Percentiles rank a stretch among this genome's conserved stretches.
Conservation (phyloP, 1,140 invertebrate genomes). For the Monochamus saltuarius region DNA sequence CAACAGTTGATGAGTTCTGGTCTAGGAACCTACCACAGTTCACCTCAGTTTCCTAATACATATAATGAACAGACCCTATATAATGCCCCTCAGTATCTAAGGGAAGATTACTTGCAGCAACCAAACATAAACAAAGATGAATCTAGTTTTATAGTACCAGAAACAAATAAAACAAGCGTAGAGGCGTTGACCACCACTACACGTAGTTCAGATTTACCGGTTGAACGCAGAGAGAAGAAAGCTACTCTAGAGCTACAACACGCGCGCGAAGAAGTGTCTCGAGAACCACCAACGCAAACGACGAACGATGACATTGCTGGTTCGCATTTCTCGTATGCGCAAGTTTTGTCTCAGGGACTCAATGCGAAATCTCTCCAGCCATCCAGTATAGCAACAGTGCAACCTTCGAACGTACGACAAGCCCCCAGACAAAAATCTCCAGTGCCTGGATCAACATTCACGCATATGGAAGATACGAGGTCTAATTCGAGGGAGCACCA, state of each 20-base stretch:
- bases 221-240: not conserved
- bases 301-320: constrained; percentile 10
- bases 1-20: constrained; percentile 52
- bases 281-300: constrained; percentile 14
- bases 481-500: constrained; percentile 31
- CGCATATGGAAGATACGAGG: constrained; percentile 41
- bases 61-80: too few species aligned
- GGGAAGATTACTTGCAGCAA: too few species aligned
- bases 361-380: constrained; percentile 56
- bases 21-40: constrained; percentile 47
- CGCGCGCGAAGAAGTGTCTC: constrained; percentile 5
- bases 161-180: not conserved
- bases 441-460: constrained; percentile 38
- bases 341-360: constrained; percentile 70
- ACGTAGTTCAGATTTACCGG: not conserved
- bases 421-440: constrained; percentile 45
- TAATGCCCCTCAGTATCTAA: too few species aligned
- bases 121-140: too few species aligned
- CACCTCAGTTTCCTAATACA: not conserved
- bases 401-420: constrained; percentile 31
- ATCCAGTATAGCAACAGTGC: constrained; percentile 55
- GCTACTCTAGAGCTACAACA: not conserved
- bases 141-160: not conserved
- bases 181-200: not conserved
- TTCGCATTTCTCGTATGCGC: constrained; percentile 62